Evolutionary conservation across 2,888 invertebrate genomes (phyloP).

Genomic region (Drosophila borealis): DNA sequence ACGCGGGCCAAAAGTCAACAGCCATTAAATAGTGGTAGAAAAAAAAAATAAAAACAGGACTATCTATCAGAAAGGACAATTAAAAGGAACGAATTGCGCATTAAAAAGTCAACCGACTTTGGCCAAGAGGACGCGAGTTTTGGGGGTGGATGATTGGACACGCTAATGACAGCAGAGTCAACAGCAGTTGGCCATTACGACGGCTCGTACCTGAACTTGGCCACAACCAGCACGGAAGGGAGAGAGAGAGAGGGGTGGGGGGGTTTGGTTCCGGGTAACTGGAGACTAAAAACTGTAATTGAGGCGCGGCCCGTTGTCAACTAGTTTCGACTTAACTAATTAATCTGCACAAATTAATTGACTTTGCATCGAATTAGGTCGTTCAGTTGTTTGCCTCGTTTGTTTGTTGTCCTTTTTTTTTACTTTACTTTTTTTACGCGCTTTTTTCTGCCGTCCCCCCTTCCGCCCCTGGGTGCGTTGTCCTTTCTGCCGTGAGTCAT

Average conservation of each 20-base stretch:
- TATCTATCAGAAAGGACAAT: constrained; percentile 66
- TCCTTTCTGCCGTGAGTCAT: constrained; percentile 56
- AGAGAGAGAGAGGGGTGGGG: not conserved
- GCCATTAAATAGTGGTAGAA: constrained; percentile 31
- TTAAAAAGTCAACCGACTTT: constrained; percentile 62
- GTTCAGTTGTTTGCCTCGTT: constrained; percentile 59
- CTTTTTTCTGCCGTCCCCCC: not conserved
- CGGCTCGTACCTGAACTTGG: constrained; percentile 69
- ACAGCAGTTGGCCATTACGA: constrained; percentile 46
- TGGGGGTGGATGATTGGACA: constrained; percentile 58
- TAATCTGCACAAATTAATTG: constrained; percentile 77
- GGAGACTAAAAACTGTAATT: constrained; percentile 53
- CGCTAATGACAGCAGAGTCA: constrained; percentile 73
- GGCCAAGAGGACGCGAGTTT: constrained; percentile 34
- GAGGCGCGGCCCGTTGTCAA: constrained; percentile 71
- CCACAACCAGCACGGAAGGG: not conserved
- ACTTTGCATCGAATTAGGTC: constrained; percentile 76
- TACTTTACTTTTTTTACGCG: constrained; percentile 13
- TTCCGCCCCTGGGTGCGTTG: constrained; percentile 26
- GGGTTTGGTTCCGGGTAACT: constrained; percentile 33
- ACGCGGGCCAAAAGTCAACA: constrained; percentile 57
- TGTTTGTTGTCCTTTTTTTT: constrained; percentile 9
- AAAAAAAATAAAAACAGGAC: constrained; percentile 20
- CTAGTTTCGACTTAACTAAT: constrained; percentile 70
- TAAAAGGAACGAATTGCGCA: constrained; percentile 65